phyloP scores from a whole-genome alignment of 35 echinoderm and acorn worm species.

The Ptychodera flava region DNA sequence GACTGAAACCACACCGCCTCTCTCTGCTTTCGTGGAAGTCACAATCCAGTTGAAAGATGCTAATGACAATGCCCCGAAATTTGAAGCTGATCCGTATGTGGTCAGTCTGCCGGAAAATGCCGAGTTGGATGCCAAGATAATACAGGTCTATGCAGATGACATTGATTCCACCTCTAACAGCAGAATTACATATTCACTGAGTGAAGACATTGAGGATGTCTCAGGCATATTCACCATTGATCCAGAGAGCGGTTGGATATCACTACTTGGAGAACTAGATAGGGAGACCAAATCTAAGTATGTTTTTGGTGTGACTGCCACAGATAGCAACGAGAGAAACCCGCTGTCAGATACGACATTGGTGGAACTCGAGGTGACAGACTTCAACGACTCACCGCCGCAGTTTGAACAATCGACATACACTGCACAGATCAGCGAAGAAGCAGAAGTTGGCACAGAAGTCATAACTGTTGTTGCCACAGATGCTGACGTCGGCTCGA shows the following conservation, averaged over 20 bases:
- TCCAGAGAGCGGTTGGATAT: slow-evolving; percentile 48
- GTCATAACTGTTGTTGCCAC: slow-evolving; percentile 37
- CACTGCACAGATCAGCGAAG: slow-evolving; percentile 43
- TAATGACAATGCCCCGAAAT: slow-evolving; percentile 83
- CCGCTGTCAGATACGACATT: slow-evolving; percentile 35
- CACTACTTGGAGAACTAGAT: slow-evolving; percentile 42
- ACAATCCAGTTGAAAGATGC: slow-evolving; percentile 60
- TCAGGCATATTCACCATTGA: slow-evolving; percentile 62
- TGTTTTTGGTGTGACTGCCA: slow-evolving; percentile 49
- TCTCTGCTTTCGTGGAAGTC: slow-evolving; percentile 60
- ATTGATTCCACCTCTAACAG: slow-evolving; percentile 43
- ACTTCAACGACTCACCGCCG: slow-evolving; percentile 87
- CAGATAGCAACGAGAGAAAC: slow-evolving; percentile 18
- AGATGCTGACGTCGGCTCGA: slow-evolving; percentile 63
- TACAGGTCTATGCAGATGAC: slow-evolving; percentile 71
- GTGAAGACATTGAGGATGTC: slow-evolving; percentile 32
- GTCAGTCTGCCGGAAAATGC: slow-evolving; percentile 64
- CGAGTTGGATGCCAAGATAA: slow-evolving; percentile 39
- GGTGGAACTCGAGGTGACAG: slow-evolving; percentile 59
- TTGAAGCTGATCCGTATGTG: slow-evolving; percentile 55
- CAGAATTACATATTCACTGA: slow-evolving; percentile 57
- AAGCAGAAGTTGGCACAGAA: slow-evolving; percentile 33
- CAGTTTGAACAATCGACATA: slow-evolving; percentile 41
- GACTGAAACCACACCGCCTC: slow-evolving; percentile 28
- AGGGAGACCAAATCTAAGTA: slow-evolving; percentile 57